Evolutionary conservation across 1,140 invertebrate species (phyloP), one percentile per base, ranked within the genome.

Genomic region (Drosophila teissieri): DNA sequence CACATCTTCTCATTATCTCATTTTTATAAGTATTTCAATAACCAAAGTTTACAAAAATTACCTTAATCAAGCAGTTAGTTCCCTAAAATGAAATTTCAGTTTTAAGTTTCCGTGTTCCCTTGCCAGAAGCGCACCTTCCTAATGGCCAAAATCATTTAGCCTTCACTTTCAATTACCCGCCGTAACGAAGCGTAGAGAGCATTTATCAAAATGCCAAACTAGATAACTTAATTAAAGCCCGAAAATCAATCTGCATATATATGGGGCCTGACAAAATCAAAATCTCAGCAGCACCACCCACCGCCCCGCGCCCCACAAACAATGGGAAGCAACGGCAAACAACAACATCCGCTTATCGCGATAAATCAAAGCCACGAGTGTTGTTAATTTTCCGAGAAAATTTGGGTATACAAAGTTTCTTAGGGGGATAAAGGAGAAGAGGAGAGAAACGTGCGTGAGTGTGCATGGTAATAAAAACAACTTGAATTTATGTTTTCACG

Each of bases 281-380:
- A 51, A 69, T 48, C 51, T 34, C 64, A 36, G 31, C 44, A 54
- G 7, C 39, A 0, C 48, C 22, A 24, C 45, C 1, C 11, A 17
- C 15, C 34, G 27, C 27, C 27, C 27, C 27, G 10, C 72, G 15
- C 17, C 36, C 51, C 46, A 44, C 46, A 44, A 56, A 65, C 65
- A 81, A 65, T 53, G 42, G 19, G 5, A 36, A 65, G 48, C 37
- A 39, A 4, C 45, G 68, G 39, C 36, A 63, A 34, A 56, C 45
- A 85, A 61, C 80, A 65, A 83, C 79, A 86, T 79, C 84, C 83
- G 84, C 79, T 86, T 86, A 86, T 86, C 83, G 63, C 76, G 75
- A 86, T 86, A 86, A 86, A 86, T 86, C 83, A 86, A 86, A 86
- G 83, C 75, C 83, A 88, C 83, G 83, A 88, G 83, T 88, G 83